These are phyloP conservation scores for Lepus americanus DNA, from an alignment of 2,113 vertebrate species.

Conservation along the genomic window DNA sequence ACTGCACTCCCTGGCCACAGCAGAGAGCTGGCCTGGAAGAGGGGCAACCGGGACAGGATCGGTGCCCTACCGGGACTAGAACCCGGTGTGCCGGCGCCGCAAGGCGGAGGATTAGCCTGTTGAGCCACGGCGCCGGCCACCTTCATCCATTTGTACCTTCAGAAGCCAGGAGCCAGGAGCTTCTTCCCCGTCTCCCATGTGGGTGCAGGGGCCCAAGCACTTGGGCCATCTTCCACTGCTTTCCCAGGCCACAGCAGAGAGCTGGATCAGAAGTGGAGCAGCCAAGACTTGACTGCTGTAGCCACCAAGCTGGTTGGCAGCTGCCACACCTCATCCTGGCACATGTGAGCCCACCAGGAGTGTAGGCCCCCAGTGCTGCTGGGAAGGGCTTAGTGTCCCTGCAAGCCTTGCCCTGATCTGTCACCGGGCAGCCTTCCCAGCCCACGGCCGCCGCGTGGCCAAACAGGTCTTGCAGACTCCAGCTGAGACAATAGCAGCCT, in stretches of 20 bases:
- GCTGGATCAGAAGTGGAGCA: no score
- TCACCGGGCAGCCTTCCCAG: conserved; percentile 67
- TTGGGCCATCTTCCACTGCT: no score
- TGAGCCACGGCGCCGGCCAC: no score
- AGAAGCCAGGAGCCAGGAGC: not conserved
- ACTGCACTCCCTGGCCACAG: no score
- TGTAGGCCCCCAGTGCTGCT: not conserved
- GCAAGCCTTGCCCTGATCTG: not conserved
- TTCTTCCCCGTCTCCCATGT: no score
- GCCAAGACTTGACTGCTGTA: not conserved
- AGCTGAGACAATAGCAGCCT: conserved; percentile 49
- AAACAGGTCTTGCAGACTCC: conserved; percentile 37
- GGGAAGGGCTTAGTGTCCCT: not conserved
- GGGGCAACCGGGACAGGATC: no score
- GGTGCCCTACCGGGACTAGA: no score
- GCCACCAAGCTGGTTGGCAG: not conserved
- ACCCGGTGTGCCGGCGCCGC: no score
- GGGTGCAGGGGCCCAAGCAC: no score
- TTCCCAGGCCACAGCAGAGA: no score
- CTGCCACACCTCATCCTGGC: conserved; percentile 50
- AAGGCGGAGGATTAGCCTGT: no score
- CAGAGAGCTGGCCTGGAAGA: no score
- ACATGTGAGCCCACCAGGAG: not conserved
- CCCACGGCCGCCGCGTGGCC: conserved; percentile 56
- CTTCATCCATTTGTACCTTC: not conserved